phyloP scores from a whole-genome alignment of 2,888 invertebrate genomes.

The Lasioglossum oenotherae region DNA sequence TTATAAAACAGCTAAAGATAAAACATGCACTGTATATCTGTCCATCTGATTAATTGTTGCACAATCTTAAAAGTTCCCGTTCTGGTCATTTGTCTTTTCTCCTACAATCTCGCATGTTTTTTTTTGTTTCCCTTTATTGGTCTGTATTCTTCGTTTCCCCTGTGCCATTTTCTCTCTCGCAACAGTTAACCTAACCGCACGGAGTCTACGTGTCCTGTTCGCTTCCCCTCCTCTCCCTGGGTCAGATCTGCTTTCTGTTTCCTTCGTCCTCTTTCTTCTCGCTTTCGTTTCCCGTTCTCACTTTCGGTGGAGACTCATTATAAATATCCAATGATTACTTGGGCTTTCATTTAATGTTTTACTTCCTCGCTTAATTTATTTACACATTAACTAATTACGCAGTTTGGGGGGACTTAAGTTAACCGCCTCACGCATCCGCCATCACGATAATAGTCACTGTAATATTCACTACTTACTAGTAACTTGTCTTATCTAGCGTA shows the following conservation, averaged over 20 bases:
- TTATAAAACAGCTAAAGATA: slow-evolving; percentile 80
- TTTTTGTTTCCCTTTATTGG: slow-evolving; percentile 20
- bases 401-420: slow-evolving; percentile 75
- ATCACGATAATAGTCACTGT: slow-evolving; percentile 75
- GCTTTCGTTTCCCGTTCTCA: slow-evolving; percentile 46
- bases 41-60: slow-evolving; percentile 67
- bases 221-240: slow-evolving; percentile 36
- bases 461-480: slow-evolving; percentile 78
- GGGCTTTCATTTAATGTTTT: slow-evolving; percentile 79
- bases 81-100: slow-evolving; percentile 27
- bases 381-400: slow-evolving; percentile 81
- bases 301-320: slow-evolving; percentile 76
- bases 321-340: slow-evolving; percentile 82
- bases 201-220: slow-evolving; percentile 33
- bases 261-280: slow-evolving; percentile 1
- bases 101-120: slow-evolving; percentile 25
- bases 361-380: slow-evolving; percentile 81
- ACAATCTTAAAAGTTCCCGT: slow-evolving; percentile 44
- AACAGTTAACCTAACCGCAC: slow-evolving; percentile 47
- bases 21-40: slow-evolving; percentile 78
- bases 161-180: slow-evolving; percentile 21
- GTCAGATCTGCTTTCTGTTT: slow-evolving; percentile 64
- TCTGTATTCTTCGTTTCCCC: slow-evolving; percentile 16
- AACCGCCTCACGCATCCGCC: slow-evolving; percentile 73
- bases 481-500: slow-evolving; percentile 74